phyloP scores from a whole-genome alignment of 30 jellyfish, hydroid and myxozoan species.

The Aurelia aurita region DNA sequence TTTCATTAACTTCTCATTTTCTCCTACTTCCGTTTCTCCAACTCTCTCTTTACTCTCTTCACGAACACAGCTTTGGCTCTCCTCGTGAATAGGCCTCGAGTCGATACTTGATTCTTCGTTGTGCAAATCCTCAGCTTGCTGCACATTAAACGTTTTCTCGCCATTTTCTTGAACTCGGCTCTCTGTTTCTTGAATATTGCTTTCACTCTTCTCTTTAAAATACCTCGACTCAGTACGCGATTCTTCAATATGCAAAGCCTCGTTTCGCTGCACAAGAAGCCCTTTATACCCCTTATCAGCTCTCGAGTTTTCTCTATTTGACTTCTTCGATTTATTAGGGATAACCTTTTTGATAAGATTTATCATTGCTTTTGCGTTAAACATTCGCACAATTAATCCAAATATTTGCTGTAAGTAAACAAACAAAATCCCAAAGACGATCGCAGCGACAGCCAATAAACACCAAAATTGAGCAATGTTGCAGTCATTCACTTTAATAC shows the following conservation, averaged over 20 bases:
- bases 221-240: no score
- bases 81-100: no score
- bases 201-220: background rate
- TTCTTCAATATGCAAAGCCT: no score
- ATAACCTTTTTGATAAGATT: background rate
- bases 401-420: background rate
- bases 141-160: background rate
- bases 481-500: background rate
- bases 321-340: background rate
- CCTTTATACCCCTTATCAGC: no score
- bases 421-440: background rate
- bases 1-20: background rate
- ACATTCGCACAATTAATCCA: background rate
- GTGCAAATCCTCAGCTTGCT: no score
- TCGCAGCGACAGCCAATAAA: background rate
- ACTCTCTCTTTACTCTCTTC: background rate
- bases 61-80: background rate
- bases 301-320: background rate
- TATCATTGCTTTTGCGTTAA: background rate
- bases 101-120: no score
- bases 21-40: background rate
- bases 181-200: no score
- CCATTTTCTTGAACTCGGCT: background rate
- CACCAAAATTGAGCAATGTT: background rate
- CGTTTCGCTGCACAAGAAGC: background rate